Evolutionary conservation across 1,140 invertebrate genomes (phyloP).

Genomic region (Periplaneta americana): DNA sequence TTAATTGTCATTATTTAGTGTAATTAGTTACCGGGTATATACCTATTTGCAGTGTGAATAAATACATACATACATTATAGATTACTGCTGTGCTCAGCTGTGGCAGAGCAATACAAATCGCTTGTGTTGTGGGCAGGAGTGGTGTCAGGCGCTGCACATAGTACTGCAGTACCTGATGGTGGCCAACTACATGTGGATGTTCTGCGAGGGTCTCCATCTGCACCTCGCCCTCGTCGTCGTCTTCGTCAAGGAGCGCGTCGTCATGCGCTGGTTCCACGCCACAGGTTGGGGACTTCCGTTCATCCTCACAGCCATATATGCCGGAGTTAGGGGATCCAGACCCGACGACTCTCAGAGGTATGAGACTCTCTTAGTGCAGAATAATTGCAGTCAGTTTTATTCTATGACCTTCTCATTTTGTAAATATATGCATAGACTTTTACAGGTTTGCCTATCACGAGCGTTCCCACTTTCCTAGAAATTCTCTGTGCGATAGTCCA

Average conservation of each 20-base stretch:
- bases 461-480: too few species aligned
- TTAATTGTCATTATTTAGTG: too few species aligned
- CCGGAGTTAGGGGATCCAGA: conserved; percentile 15
- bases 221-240: conserved; percentile 51
- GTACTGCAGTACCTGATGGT: conserved; percentile 51
- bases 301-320: conserved; percentile 36
- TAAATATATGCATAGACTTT: too few species aligned
- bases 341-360: conserved; percentile 1
- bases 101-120: too few species aligned
- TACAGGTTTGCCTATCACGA: neutral
- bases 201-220: conserved; percentile 51
- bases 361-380: neutral
- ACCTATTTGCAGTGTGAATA: too few species aligned
- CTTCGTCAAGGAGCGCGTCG: conserved; percentile 46
- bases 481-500: too few species aligned
- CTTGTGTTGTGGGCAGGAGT: conserved; percentile 33
- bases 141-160: conserved; percentile 48
- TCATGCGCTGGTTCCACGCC: conserved; percentile 47
- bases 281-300: conserved; percentile 48
- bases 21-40: too few species aligned
- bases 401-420: too few species aligned
- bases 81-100: too few species aligned
- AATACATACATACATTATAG: too few species aligned
- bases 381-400: neutral
- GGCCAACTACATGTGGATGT: conserved; percentile 56